Evolutionary conservation across 2,797 vertebrate species (phyloP).

Genomic region (Pipistrellus pygmaeus): DNA sequence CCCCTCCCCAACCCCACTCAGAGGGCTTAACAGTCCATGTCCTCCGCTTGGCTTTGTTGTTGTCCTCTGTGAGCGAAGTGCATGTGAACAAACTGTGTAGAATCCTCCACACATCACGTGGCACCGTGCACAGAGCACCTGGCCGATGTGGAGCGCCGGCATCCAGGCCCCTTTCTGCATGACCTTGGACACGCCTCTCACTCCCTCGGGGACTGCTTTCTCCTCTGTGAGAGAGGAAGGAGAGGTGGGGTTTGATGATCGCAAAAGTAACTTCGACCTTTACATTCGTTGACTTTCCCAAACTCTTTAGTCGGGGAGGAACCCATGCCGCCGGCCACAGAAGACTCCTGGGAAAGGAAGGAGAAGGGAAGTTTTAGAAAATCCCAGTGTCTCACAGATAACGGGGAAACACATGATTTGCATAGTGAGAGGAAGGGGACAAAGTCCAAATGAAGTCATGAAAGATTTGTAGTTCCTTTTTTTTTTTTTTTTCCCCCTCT

Average conservation of each 20-base stretch:
- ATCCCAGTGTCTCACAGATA: not conserved
- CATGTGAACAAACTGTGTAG: not conserved
- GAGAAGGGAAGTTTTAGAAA: constrained; percentile 33
- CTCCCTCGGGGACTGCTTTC: not conserved
- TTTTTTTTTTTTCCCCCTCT: not conserved
- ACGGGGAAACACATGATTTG: not conserved
- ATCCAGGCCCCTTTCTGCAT: not conserved
- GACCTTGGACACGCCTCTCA: not conserved
- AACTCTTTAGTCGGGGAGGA: not conserved
- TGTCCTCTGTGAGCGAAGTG: not conserved
- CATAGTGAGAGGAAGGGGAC: not conserved
- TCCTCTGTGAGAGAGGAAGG: not conserved
- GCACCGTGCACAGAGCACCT: rapidly evolving
- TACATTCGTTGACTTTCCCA: not conserved
- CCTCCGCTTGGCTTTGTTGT: not conserved
- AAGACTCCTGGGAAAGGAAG: not conserved
- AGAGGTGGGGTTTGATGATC: not conserved
- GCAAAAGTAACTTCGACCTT: constrained; percentile 27
- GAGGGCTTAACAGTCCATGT: not conserved
- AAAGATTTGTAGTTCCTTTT: not conserved
- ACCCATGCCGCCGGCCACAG: not conserved
- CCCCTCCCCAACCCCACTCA: not conserved
- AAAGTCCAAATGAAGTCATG: not conserved
- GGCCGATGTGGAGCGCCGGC: rapidly evolving
- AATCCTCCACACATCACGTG: not conserved